Percentiles rank a stretch among this genome's conserved stretches.
phyloP scores from a whole-genome alignment of 2,888 invertebrate genomes.

The Callyntrura guangdongensis region DNA sequence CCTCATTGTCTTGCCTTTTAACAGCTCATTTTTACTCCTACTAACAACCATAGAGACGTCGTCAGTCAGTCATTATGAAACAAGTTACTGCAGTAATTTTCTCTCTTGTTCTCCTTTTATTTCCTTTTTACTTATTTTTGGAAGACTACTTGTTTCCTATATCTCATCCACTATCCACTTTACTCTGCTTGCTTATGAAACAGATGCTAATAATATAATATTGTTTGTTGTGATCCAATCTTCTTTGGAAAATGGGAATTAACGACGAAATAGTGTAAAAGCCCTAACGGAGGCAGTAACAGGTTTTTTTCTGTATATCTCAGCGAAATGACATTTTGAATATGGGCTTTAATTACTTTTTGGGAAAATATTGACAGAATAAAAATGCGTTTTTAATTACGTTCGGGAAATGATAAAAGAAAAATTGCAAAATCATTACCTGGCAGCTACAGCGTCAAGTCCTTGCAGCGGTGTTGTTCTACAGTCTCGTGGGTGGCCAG shows the following conservation, averaged over 20 bases:
- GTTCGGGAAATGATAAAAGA: slow-evolving; percentile 79
- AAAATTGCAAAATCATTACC: slow-evolving; percentile 87
- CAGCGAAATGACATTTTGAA: slow-evolving; percentile 24
- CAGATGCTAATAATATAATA: neutral
- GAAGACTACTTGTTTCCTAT: slow-evolving; percentile 5
- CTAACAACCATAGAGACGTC: slow-evolving; percentile 21
- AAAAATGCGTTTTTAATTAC: neutral
- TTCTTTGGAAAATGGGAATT: neutral
- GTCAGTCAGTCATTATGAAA: slow-evolving; percentile 53
- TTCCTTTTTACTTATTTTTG: slow-evolving; percentile 46
- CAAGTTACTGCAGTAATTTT: slow-evolving; percentile 38
- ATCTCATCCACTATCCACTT: slow-evolving; percentile 34
- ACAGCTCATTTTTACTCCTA: slow-evolving; percentile 72
- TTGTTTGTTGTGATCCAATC: slow-evolving; percentile 33
- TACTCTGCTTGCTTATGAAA: neutral
- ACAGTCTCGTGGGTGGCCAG: slow-evolving; percentile 91
- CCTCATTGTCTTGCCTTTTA: slow-evolving; percentile 63
- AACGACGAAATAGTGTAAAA: neutral
- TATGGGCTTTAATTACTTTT: neutral
- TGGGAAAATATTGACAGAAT: neutral
- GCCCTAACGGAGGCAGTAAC: neutral
- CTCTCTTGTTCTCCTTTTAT: slow-evolving; percentile 11
- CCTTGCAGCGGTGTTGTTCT: slow-evolving; percentile 89
- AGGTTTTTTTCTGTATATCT: neutral
- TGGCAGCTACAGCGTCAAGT: slow-evolving; percentile 93